phyloP scores from a whole-genome alignment of 2,113 vertebrate species.

The Hucho hucho region DNA sequence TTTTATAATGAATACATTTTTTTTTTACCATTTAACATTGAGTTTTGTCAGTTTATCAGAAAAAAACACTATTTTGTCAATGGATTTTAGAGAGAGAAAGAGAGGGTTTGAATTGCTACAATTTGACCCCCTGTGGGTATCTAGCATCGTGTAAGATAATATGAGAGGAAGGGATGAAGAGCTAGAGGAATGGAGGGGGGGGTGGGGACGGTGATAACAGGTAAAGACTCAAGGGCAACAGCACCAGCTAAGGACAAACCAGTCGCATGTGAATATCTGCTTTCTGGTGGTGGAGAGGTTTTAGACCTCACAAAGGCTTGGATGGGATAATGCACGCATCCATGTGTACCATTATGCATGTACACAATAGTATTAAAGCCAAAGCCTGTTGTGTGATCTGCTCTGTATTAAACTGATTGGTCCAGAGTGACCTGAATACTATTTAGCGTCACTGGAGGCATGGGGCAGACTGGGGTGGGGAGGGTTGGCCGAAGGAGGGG shows the following conservation, averaged over 20 bases:
- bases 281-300: slow-evolving; percentile 26
- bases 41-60: not conserved
- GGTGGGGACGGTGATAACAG: slow-evolving; percentile 30
- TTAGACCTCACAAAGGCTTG: slow-evolving; percentile 38
- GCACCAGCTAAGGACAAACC: slow-evolving; percentile 53
- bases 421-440: slow-evolving; percentile 57
- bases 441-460: slow-evolving; percentile 43
- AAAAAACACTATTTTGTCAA: slow-evolving; percentile 22
- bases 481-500: not conserved
- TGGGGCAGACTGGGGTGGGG: not conserved
- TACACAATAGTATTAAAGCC: slow-evolving; percentile 52
- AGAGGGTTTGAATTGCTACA: slow-evolving; percentile 64
- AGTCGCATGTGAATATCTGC: slow-evolving; percentile 53
- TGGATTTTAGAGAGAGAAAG: slow-evolving; percentile 48
- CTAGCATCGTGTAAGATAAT: slow-evolving; percentile 61
- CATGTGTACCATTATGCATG: slow-evolving; percentile 31
- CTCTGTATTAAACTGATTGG: slow-evolving; percentile 59
- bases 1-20: not conserved
- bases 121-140: slow-evolving; percentile 56
- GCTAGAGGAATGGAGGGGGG: not conserved
- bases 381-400: slow-evolving; percentile 48
- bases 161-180: slow-evolving; percentile 29
- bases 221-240: slow-evolving; percentile 59
- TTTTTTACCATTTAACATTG: not conserved
- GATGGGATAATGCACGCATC: slow-evolving; percentile 13